phyloP scores from a whole-genome alignment of 2,113 vertebrate species.

The Cheirogaleus medius region DNA sequence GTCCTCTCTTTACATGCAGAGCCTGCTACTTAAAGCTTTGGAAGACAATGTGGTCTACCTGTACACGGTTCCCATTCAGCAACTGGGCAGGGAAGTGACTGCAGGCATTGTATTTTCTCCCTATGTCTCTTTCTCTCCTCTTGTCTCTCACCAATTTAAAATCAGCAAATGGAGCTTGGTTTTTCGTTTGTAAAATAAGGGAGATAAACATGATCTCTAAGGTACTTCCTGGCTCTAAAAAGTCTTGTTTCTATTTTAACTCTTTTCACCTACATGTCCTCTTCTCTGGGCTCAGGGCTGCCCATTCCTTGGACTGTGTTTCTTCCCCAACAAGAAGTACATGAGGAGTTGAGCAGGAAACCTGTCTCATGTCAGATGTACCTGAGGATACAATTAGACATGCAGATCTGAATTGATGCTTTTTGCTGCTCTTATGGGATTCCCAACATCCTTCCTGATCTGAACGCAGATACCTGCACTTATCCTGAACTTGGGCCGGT shows the following conservation, averaged over 20 bases:
- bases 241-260: neutral
- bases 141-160: neutral
- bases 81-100: neutral
- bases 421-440: neutral
- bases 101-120: rapidly evolving
- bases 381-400: neutral
- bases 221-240: neutral
- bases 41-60: neutral
- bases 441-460: neutral
- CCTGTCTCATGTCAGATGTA: neutral
- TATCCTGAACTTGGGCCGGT: neutral
- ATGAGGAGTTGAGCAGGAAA: neutral
- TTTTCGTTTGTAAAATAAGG: neutral
- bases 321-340: neutral
- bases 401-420: neutral
- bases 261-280: neutral
- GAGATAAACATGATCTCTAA: neutral
- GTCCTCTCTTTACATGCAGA: neutral
- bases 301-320: neutral
- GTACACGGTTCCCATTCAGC: neutral
- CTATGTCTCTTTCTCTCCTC: rapidly evolving
- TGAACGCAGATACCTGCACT: neutral
- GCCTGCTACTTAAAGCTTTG: neutral
- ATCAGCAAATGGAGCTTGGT: neutral
- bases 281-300: neutral